A percentile compares a stretch with the other conserved stretches of the same genome.
These are phyloP conservation scores for Alviniconcha marisindica DNA, from an alignment of 1,140 invertebrate genomes.

Conservation along the genomic window DNA sequence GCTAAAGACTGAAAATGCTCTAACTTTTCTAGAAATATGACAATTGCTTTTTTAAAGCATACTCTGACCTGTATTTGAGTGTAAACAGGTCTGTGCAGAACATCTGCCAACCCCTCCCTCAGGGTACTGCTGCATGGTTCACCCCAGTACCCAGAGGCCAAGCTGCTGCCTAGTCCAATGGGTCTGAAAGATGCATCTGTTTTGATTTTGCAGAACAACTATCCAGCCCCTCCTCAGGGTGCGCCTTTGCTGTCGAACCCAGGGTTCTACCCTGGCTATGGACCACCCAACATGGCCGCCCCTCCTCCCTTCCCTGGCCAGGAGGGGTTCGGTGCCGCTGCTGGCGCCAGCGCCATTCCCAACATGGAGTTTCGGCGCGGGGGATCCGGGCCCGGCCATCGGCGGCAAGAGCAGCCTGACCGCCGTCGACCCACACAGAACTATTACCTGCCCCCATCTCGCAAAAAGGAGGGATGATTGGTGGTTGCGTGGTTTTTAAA, in stretches of 20 bases:
- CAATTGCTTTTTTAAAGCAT: no score
- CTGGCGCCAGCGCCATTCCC: constrained; percentile 3
- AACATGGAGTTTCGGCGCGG: constrained; percentile 62
- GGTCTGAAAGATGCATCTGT: no score
- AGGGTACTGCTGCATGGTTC: no score
- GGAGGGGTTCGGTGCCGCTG: neutral
- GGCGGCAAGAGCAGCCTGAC: constrained; percentile 28
- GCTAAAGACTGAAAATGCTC: no score
- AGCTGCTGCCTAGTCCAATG: no score
- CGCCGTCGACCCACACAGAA: constrained; percentile 48
- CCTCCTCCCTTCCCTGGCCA: constrained; percentile 28
- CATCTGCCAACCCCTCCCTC: no score
- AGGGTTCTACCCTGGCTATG: constrained; percentile 13
- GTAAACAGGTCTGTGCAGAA: no score
- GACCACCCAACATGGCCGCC: neutral
- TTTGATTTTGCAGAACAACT: constrained; percentile 16
- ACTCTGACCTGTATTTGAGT: no score
- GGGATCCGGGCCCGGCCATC: constrained; percentile 32
- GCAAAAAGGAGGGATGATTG: constrained; percentile 38
- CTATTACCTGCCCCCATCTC: constrained; percentile 54
- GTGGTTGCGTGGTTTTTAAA: no score
- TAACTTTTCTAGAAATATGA: no score
- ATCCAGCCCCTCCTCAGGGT: neutral
- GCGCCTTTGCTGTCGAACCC: neutral
- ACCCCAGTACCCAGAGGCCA: no score